Evolutionary conservation across 2,113 vertebrate genomes (phyloP), one percentile per base, ranked within the genome.

Genomic region (Strix aluco): DNA sequence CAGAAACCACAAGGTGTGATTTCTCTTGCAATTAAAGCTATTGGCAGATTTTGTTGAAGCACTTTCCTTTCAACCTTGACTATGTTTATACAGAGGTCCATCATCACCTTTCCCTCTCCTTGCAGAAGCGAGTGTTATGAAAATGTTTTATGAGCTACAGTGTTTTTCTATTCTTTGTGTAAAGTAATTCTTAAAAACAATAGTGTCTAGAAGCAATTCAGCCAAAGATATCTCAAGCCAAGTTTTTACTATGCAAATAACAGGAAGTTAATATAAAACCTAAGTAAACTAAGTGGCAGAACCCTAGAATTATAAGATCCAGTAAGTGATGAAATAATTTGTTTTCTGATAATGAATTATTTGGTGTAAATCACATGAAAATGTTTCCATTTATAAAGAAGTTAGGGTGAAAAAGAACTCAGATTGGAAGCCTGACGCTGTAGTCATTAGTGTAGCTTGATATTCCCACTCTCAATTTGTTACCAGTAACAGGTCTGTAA

Each of bases 181-280:
- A 91, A 94, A 74, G 80, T 70, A 74, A 82, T 78, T 94, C 89
- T 88, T 96, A 86, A 89, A 81, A 88, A 88, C 46, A 96, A 82
- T 86, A 75, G 12, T 23, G 23, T 72, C 85, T 88, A 83, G 79
- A 83, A 93, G n/a, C 21, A 95, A 54, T 47, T 72, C 91, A 94
- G 57, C 29, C 55, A 93, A 92, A 88, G 44, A 58, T 79, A 88
- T 26, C 51, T 65, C 81, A 86, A 92, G 57, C 34, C 59, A 91
- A 92, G 26, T 30, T 93, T 94, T 81, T 65, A 52, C 34, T 27
- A 42, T 58, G 42, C 36, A 88, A 97, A 90, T 85, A 97, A 94
- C 20, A 94, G 75, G 94, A 95, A 97, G 34, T 87, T 87, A 78
- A 59, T 81, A 91, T 49, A 96, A 93, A 94, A 54, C 13, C 21